Evolutionary conservation across 2,797 vertebrate species (phyloP), one percentile per base, ranked within the genome.

Genomic region (Sebastes hubbsi): DNA sequence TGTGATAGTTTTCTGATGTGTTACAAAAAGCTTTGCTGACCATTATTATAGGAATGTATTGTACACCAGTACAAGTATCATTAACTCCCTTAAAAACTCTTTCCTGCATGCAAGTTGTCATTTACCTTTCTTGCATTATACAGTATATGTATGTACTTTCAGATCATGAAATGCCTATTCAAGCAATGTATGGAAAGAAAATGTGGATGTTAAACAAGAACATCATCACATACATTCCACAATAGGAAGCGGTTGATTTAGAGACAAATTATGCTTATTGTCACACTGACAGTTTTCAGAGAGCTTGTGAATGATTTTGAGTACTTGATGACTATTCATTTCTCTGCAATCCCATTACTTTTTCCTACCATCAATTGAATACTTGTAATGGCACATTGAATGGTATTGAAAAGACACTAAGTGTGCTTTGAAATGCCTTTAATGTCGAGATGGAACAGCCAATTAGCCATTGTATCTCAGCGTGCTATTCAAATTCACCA

Each of bases 381-480:
- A 87, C 38, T 77, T 74, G 60, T 90, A 92, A 91, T 90, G 89
- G 75, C 77, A 85, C 83, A 90, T 86, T 93, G 87, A 91, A 88
- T 68, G 74, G 62, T 60, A 84, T 32, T 92, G 83, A 93, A 94
- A 90, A 86, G 87, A 90, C 75, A 80, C 87, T 86, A 86, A 92
- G 82, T 87, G 83, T 90, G 82, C 83, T 74, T 71, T 90, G 85
- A 91, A 92, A 91, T 87, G 89, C 80, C 82, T 90, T 89, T 88
- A 90, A 93, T 89, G 90, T 85, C 11, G 34, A 89, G 82, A 88
- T 81, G 82, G 84, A 90, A 91, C 85, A 87, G 80, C 80, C 90
- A 92, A 93, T 93, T 92, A 92, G 82, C 86, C 73, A 85, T 92
- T 91, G 86, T 91, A 75, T 86, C 82, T 87, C 82, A 86, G 89